Evolutionary conservation across 2,113 vertebrate species (phyloP), one percentile per base, ranked within the genome.

Genomic region (Bufo bufo): DNA sequence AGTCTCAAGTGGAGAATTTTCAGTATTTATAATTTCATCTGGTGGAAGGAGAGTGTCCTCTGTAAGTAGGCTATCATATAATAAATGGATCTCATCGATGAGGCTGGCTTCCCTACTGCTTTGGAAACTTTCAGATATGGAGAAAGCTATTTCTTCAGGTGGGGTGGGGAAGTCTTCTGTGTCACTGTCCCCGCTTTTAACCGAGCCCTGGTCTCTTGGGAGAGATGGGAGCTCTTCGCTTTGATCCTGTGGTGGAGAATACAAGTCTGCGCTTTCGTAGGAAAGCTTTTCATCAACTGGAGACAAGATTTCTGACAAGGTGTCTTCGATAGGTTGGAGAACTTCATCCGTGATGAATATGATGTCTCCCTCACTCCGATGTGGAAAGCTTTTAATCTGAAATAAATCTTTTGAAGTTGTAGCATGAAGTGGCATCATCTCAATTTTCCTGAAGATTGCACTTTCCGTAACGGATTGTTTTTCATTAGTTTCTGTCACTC

Each of bases 211-310:
- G 85, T 91, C 91, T 79, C 93, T 90, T 86, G 90, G 91, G 0
- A 84, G 90, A 43, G 92, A 88, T 85, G 87, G 92, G 56, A 80
- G 90, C 19, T 45, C 90, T 75, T 90, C 90, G 16, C 81, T 89
- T 79, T 85, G 14, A 23, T 90, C 92, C 77, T 88, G 89, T 89
- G 80, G 90, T 14, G 77, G 87, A 56, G 92, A 91, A 2, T 85
- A 90, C 74, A 95, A 91, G 82, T 94, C 92, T 14, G 92, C 91
- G 82, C 94, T 95, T 92, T 93, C 89, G 6, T 91, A 95, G 23
- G 95, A 94, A 82, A 95, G 90, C 77, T 92, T 91, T 81, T 95
- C 93, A 49, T 95, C 95, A 56, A 93, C 83, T 0, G 95, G 94
- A 79, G 95, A 94, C 47, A 89, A 85, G 72, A 93, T 92, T 90